Conservation (phyloP, 1,140 invertebrate genomes). For the Vollenhovia emeryi region DNA sequence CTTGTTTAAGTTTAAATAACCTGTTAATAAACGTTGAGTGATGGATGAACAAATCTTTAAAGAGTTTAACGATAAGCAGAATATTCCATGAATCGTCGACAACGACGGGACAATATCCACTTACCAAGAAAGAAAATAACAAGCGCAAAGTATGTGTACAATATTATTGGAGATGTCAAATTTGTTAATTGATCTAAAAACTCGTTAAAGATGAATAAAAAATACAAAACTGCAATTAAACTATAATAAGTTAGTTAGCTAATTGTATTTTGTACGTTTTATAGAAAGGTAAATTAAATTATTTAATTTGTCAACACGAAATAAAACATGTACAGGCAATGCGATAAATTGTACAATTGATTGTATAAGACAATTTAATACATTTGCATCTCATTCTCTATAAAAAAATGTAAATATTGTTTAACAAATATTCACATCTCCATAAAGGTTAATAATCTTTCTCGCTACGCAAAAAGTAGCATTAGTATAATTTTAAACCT, state of each 20-base stretch:
- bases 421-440: neutral
- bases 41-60: neutral
- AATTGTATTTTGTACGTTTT: neutral
- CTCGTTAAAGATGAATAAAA: neutral
- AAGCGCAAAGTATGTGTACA: neutral
- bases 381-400: neutral
- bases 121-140: neutral
- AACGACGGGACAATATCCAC: neutral
- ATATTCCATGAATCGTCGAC: neutral
- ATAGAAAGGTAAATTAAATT: neutral
- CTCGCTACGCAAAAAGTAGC: neutral
- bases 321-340: neutral
- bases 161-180: constrained; percentile 20
- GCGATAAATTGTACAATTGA: neutral
- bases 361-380: too few relatives aligned
- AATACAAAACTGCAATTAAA: neutral
- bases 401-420: too few relatives aligned
- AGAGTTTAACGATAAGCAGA: neutral
- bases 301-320: neutral
- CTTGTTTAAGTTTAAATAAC: neutral
- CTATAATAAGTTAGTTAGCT: neutral
- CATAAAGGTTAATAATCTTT: neutral
- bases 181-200: neutral
- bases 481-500: neutral
- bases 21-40: constrained; percentile 13